Percentiles rank a stretch among this genome's conserved stretches.
These are phyloP conservation scores for Procambarus virginalis DNA, from an alignment of 1,140 invertebrate genomes.

Conservation along the genomic window DNA sequence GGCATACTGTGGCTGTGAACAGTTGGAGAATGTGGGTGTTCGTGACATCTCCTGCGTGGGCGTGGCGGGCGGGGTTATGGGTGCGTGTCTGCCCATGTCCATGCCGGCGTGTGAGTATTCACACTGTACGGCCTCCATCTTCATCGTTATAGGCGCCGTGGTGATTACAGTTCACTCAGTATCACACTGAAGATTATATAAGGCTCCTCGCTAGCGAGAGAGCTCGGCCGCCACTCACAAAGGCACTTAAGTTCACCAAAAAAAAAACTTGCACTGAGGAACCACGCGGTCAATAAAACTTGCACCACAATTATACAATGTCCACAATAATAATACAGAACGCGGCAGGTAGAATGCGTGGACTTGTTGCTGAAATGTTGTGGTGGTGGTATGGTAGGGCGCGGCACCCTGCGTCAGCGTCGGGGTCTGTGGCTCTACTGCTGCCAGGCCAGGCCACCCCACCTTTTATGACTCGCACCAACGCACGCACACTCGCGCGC, in stretches of 20 bases:
- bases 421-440: slow-evolving; percentile 32
- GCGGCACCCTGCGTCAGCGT: slow-evolving; percentile 3
- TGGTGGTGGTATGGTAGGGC: background rate
- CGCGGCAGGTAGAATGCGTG: slow-evolving; percentile 28
- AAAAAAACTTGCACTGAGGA: background rate
- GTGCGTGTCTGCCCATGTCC: slow-evolving; percentile 23
- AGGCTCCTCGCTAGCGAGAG: background rate
- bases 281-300: too few relatives aligned
- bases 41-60: slow-evolving; percentile 61
- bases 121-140: slow-evolving; percentile 61
- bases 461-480: slow-evolving; percentile 31
- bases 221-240: background rate
- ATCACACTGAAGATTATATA: background rate
- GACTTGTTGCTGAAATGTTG: slow-evolving; percentile 3
- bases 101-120: slow-evolving; percentile 40
- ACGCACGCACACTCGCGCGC: slow-evolving; percentile 32
- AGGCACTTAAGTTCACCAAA: background rate
- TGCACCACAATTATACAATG: background rate
- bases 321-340: background rate
- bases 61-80: slow-evolving; percentile 62
- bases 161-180: background rate
- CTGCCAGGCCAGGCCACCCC: background rate
- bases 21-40: slow-evolving; percentile 50
- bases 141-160: slow-evolving; percentile 43
- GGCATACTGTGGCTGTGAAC: slow-evolving; percentile 17